phyloP scores from a whole-genome alignment of 2,113 vertebrate genomes.

The Indicator indicator region DNA sequence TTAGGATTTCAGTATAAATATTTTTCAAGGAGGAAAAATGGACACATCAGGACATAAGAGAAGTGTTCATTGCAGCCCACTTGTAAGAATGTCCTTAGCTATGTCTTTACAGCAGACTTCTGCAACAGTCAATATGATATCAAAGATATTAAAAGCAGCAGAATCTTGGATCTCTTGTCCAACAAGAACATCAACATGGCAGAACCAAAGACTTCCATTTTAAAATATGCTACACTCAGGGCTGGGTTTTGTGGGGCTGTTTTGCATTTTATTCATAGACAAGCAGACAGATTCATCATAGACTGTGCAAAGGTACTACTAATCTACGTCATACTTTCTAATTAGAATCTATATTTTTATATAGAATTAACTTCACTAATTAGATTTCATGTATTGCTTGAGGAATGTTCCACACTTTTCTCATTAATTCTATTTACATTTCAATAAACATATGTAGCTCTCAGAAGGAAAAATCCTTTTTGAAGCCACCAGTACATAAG shows the following conservation, averaged over 20 bases:
- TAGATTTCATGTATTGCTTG: neutral
- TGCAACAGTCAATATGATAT: neutral
- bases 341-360: neutral
- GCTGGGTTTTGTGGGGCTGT: neutral
- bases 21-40: neutral
- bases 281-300: neutral
- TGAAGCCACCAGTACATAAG: neutral
- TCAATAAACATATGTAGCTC: neutral
- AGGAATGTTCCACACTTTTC: neutral
- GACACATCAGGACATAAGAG: neutral
- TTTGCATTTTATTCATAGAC: neutral
- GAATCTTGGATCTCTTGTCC: neutral
- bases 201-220: neutral
- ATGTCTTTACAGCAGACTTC: neutral
- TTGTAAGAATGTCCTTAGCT: neutral
- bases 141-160: neutral
- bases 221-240: neutral
- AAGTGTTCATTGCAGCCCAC: neutral
- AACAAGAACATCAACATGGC: neutral
- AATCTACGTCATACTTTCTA: neutral
- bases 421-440: neutral
- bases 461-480: neutral
- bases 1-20: neutral
- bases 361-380: neutral
- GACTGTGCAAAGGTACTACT: neutral